These are phyloP conservation scores for Actinia tenebrosa DNA, from an alignment of 64 coral and sea anemone species.

Conservation along the genomic window DNA sequence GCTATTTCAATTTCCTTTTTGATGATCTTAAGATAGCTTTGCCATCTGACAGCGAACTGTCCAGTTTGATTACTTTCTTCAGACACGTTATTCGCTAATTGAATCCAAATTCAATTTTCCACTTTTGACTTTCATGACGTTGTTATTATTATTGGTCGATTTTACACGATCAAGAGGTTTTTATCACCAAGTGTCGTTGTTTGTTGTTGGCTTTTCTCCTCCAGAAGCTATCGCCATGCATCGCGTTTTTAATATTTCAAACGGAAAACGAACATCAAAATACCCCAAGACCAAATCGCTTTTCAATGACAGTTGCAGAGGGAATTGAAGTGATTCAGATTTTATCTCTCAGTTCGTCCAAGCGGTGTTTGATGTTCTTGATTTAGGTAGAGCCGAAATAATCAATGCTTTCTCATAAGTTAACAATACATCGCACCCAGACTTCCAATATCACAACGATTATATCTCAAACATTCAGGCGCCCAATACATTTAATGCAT, in stretches of 20 bases:
- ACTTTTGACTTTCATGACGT: neutral
- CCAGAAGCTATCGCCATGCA: neutral
- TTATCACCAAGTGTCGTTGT: neutral
- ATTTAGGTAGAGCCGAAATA: neutral
- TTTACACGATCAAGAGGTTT: neutral
- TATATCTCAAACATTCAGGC: neutral
- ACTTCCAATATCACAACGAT: neutral
- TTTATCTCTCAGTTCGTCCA: neutral
- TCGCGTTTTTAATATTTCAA: neutral
- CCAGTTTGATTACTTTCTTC: conserved; percentile 12
- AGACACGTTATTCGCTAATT: neutral
- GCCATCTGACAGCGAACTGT: neutral
- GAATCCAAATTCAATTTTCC: neutral
- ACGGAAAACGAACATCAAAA: neutral
- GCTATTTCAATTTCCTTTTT: conserved; percentile 5
- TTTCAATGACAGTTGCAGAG: neutral
- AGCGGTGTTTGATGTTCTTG: neutral
- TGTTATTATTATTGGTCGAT: neutral
- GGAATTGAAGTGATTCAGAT: neutral
- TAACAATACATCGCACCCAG: neutral
- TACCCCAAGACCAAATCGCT: neutral
- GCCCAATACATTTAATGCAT: neutral
- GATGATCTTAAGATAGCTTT: neutral
- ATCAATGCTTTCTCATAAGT: neutral
- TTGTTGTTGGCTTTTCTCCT: neutral